Evolutionary conservation across 2,888 invertebrate genomes (phyloP).

Genomic region (Notodonta dromedarius): DNA sequence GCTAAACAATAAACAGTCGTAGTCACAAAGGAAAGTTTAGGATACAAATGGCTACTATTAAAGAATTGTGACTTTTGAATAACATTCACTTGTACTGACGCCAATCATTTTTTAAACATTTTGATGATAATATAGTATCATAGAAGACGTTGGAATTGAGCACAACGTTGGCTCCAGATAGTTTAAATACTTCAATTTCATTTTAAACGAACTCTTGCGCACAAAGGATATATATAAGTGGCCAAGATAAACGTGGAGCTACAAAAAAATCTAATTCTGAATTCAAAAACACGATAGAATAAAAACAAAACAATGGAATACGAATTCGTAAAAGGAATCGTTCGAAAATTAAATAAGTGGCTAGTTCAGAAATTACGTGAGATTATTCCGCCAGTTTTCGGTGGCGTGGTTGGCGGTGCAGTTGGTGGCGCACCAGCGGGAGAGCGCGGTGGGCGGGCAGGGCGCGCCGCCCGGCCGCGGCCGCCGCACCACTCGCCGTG

Average conservation of each 20-base stretch:
- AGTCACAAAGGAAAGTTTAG: conserved; percentile 28
- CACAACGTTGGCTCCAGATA: neutral
- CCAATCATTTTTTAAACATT: conserved; percentile 11
- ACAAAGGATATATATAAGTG: too few species aligned
- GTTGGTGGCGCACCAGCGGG: conserved; percentile 94
- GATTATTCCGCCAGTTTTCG: conserved; percentile 74
- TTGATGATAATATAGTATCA: neutral
- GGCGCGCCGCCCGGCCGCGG: conserved; percentile 91
- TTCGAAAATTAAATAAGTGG: conserved; percentile 5
- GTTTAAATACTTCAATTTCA: neutral
- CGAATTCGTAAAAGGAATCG: neutral
- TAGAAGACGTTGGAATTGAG: neutral
- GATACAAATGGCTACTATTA: conserved; percentile 23
- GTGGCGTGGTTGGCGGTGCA: conserved; percentile 56
- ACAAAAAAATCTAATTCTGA: too few species aligned
- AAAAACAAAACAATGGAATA: neutral
- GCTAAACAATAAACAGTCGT: conserved; percentile 53
- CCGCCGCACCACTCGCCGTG: conserved; percentile 90
- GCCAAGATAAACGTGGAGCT: too few species aligned
- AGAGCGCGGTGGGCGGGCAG: conserved; percentile 93
- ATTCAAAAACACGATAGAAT: too few species aligned
- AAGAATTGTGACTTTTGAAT: conserved; percentile 25
- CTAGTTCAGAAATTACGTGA: conserved; percentile 62
- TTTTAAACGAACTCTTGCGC: too few species aligned
- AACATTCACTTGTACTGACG: conserved; percentile 14